Percentiles rank a stretch among this genome's conserved stretches.
phyloP scores from a whole-genome alignment of 2,888 invertebrate genomes.

The Aelia acuminata region DNA sequence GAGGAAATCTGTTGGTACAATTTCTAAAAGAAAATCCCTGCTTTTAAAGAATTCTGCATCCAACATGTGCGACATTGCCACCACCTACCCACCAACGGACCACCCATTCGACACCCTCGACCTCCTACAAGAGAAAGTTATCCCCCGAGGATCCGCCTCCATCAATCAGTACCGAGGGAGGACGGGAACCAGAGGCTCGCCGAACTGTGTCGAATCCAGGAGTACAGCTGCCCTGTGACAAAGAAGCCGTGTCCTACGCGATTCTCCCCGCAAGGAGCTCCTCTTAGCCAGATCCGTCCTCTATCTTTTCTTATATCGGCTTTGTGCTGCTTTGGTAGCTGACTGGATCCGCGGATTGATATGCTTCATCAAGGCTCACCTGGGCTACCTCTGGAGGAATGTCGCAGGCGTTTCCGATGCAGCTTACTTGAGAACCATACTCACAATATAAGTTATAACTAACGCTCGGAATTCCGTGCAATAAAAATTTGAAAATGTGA shows the following conservation, averaged over 20 bases:
- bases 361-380: constrained; percentile 33
- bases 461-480: no score
- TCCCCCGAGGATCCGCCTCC: not conserved
- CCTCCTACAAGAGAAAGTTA: constrained; percentile 1
- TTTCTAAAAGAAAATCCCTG: not conserved
- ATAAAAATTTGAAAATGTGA: no score
- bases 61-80: not conserved
- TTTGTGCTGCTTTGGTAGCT: constrained; percentile 22
- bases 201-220: constrained; percentile 38
- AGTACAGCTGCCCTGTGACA: constrained; percentile 37
- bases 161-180: constrained; percentile 29
- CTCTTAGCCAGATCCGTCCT: constrained; percentile 7
- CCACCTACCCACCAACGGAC: not conserved
- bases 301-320: not conserved
- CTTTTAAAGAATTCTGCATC: not conserved
- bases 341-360: constrained; percentile 16
- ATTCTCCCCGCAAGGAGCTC: constrained; percentile 19
- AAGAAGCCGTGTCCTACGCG: not conserved
- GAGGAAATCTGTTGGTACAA: no score
- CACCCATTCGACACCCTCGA: constrained; percentile 20
- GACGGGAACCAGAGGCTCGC: not conserved
- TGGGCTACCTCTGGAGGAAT: not conserved
- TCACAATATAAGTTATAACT: no score
- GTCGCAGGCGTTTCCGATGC: not conserved
- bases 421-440: not conserved